A percentile compares a stretch with the other conserved stretches of the same genome.
These are phyloP conservation scores for Pterostichus niger DNA, from an alignment of 2,888 invertebrate genomes.

Conservation along the genomic window DNA sequence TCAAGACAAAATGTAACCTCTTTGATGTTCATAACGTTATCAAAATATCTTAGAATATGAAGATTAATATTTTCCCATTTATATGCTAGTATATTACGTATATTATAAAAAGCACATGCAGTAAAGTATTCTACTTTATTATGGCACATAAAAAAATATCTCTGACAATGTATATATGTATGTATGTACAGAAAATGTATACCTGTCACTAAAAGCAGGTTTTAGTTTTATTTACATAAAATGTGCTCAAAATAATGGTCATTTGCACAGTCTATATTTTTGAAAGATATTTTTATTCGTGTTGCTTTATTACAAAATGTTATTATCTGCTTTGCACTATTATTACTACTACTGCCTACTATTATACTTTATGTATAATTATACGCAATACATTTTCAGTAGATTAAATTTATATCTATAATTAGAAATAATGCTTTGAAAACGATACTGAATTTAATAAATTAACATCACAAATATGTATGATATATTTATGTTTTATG, in stretches of 20 bases:
- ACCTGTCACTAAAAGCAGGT: constrained; percentile 4
- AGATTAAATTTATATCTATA: background rate
- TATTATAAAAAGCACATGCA: constrained; percentile 43
- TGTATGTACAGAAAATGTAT: constrained; percentile 4
- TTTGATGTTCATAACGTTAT: no score
- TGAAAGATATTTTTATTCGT: constrained; percentile 16
- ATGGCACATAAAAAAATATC: constrained; percentile 23
- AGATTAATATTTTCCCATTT: no score
- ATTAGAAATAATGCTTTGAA: background rate
- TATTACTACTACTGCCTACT: no score
- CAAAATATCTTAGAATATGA: no score
- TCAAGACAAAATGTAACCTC: no score
- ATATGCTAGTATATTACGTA: background rate
- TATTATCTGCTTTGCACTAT: background rate
- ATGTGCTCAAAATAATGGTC: constrained; percentile 27
- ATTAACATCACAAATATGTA: no score
- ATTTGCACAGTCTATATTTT: background rate
- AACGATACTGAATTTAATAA: no score
- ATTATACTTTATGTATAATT: background rate
- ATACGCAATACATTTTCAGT: background rate
- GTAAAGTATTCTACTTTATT: constrained; percentile 14
- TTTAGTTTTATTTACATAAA: constrained; percentile 31
- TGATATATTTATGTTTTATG: no score
- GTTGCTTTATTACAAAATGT: background rate
- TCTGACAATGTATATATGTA: constrained; percentile 13